Evolutionary conservation across 2,797 vertebrate genomes (phyloP).

Genomic region (Neosilurus hyrtlii): DNA sequence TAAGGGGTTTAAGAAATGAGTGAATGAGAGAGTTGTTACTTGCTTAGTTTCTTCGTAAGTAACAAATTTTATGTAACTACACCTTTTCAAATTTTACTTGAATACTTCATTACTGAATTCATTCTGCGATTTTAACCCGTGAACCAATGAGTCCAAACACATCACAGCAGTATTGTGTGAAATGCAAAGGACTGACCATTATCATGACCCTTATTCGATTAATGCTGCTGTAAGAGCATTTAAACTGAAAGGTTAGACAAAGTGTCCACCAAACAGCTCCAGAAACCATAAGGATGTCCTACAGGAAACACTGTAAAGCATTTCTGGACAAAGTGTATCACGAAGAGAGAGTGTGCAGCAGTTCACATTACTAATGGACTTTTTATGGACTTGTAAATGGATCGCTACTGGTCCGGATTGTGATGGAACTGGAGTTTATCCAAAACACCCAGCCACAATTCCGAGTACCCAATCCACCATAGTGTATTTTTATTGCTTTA

Average conservation of each 20-base stretch:
- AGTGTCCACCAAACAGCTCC: background rate
- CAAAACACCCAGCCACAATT: background rate
- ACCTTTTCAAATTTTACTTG: background rate
- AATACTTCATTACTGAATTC: background rate
- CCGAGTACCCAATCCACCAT: background rate
- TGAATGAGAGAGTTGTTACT: background rate
- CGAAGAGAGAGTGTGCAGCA: background rate
- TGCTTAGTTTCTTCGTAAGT: background rate
- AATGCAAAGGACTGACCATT: background rate
- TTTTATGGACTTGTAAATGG: background rate
- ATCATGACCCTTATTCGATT: background rate
- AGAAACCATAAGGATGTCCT: background rate
- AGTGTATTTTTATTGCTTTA: background rate
- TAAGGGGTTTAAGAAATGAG: too few species aligned
- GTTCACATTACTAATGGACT: slow-evolving; percentile 17
- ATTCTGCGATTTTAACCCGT: background rate
- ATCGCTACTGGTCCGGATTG: background rate
- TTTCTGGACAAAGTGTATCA: background rate
- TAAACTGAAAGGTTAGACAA: background rate
- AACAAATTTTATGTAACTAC: background rate
- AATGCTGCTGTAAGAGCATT: slow-evolving; percentile 1
- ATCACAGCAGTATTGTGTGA: background rate
- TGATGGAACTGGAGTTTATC: background rate
- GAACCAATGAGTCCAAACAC: background rate
- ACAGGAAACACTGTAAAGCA: background rate